Conservation (phyloP, 2,888 invertebrate species). For the Thyatira batis region DNA sequence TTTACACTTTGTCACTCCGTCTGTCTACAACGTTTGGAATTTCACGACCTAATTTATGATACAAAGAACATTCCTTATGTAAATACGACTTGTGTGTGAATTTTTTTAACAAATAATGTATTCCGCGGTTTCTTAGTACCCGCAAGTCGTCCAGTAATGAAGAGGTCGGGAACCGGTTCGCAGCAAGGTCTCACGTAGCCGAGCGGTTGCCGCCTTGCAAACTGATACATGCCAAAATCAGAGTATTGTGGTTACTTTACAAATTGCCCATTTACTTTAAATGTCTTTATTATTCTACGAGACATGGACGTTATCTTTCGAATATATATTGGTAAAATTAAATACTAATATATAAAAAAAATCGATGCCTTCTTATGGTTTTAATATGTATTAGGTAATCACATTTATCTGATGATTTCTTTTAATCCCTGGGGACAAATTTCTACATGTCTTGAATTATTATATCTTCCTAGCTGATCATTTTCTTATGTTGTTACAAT, state of each 20-base stretch:
- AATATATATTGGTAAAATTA: too few species aligned
- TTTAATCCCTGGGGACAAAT: too few species aligned
- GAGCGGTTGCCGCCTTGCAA: constrained; percentile 23
- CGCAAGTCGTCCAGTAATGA: constrained; percentile 48
- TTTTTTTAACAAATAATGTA: not conserved
- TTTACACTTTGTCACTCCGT: not conserved
- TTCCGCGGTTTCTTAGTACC: constrained; percentile 29
- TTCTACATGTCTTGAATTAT: too few species aligned
- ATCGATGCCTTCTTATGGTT: too few species aligned
- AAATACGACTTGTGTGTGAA: not conserved
- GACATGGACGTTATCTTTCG: too few species aligned
- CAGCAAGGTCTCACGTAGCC: constrained; percentile 28
- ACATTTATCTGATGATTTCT: too few species aligned
- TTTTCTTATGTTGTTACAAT: too few species aligned
- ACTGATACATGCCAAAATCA: constrained; percentile 25
- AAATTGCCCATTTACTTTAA: constrained; percentile 9
- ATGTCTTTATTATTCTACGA: not conserved
- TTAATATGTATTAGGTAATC: too few species aligned
- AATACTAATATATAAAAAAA: too few species aligned
- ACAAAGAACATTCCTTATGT: not conserved
- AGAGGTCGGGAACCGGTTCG: constrained; percentile 62
- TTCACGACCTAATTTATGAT: not conserved
- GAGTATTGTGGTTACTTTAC: constrained; percentile 11
- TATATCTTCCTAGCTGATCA: too few species aligned
- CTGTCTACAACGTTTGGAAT: not conserved